These are phyloP conservation scores for Monopterus albus DNA, from an alignment of 2,113 vertebrate genomes.

Conservation along the genomic window DNA sequence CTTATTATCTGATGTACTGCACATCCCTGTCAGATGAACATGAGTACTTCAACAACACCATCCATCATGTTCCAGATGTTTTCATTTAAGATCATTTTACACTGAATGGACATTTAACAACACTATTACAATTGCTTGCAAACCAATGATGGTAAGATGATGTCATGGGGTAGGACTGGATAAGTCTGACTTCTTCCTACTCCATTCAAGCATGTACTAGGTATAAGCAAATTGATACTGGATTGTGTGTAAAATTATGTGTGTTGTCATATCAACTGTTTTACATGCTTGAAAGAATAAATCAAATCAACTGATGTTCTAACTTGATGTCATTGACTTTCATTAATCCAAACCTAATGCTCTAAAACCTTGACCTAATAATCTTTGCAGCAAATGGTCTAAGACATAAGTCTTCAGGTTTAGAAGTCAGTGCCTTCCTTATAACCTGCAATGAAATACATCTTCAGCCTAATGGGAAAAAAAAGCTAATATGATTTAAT, in stretches of 20 bases:
- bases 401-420: conserved; percentile 35
- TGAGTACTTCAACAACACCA: background rate
- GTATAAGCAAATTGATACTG: no score
- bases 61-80: no score
- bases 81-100: no score
- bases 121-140: no score
- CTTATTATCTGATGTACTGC: background rate
- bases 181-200: no score
- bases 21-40: background rate
- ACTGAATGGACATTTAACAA: no score
- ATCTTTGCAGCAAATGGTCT: conserved; percentile 49
- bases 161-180: no score
- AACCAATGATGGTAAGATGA: no score
- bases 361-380: conserved; percentile 49
- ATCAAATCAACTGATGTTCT: conserved; percentile 23
- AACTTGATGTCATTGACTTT: conserved; percentile 44
- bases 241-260: no score
- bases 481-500: conserved; percentile 8
- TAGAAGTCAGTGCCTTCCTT: conserved; percentile 39
- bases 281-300: no score
- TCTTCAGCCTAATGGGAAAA: conserved; percentile 37
- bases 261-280: no score
- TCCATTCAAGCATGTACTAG: no score
- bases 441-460: conserved; percentile 54
- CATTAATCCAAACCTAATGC: conserved; percentile 49